Evolutionary conservation across 2,797 vertebrate species (phyloP), one percentile per base, ranked within the genome.

Genomic region (Poeciliopsis turneri): DNA sequence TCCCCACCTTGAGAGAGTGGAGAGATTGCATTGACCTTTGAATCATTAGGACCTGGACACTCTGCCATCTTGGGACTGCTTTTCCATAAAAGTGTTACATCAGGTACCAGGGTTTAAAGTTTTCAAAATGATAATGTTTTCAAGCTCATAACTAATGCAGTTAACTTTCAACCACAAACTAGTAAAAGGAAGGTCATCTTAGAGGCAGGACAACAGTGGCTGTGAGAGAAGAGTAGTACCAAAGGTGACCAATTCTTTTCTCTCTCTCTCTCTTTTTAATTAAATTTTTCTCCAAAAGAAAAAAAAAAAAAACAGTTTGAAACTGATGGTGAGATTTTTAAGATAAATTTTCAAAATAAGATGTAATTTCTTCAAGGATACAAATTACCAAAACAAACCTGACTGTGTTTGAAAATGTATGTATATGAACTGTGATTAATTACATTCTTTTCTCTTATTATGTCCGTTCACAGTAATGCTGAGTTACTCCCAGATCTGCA

Each of bases 1-100:
- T 72, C 47, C 55, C 3, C 20, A 23, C 30, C 57, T 16, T 33
- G 73, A 33, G 30, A 33, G 30, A 33, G 30, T 33, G 30, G 30
- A 33, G 30, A 33, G 30, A 33, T 33, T 33, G 55, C 45, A 64
- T 57, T 77, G 82, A 89, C 79, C 82, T 88, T 90, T 87, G 72
- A 75, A 83, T 61, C 69, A 86, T 72, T 23, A 72, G 68, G 78
- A 57, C 39, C 64, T 30, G 70, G 47, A 74, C 66, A 43, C 41
- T 25, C 7, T 41, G 10, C 74, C 39, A 46, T 75, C 74, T 70
- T 23, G 9, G 41, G 68, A 77, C 74, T 7, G 46, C 20, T 73
- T 75, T 47, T 7, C 75, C 49, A 30, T 18, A 80, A 36, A 81
- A 9, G 33, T 76, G 53, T 76, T 30, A 77, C 68, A 55, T 18